These are phyloP conservation scores for Pygathrix nemaeus DNA, from an alignment of 2,113 vertebrate genomes.

Conservation along the genomic window DNA sequence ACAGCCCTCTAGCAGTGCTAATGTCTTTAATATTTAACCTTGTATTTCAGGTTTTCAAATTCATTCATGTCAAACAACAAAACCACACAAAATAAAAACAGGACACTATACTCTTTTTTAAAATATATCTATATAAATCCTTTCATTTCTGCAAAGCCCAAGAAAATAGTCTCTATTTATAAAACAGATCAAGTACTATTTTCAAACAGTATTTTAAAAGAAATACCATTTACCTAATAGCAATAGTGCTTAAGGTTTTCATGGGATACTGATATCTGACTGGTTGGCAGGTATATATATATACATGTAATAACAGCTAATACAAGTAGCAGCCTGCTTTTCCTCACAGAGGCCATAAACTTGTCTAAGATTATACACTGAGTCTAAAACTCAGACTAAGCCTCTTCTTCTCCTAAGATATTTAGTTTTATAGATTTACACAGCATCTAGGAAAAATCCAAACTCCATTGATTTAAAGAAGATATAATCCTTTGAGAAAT, in stretches of 20 bases:
- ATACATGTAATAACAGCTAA: background rate
- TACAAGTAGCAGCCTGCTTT: background rate
- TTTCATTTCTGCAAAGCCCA: conserved; percentile 17
- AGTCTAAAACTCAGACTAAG: background rate
- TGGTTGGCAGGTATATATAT: background rate
- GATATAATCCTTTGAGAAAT: background rate
- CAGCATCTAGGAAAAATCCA: background rate
- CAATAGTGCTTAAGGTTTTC: background rate
- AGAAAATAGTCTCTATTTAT: background rate
- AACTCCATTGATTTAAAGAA: background rate
- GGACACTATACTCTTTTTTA: background rate
- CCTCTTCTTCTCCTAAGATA: background rate
- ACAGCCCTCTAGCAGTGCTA: background rate
- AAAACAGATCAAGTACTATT: conserved; percentile 5
- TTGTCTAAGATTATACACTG: background rate
- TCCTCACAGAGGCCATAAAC: background rate
- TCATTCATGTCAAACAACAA: background rate
- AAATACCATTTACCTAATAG: background rate
- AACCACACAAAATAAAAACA: background rate
- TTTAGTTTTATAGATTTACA: background rate
- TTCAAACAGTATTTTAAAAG: background rate
- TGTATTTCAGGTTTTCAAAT: conserved; percentile 5
- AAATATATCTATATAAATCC: background rate
- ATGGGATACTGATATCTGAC: background rate
- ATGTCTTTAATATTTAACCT: background rate